Conservation (phyloP, 2,797 vertebrate genomes). For the Pipistrellus nathusii region DNA sequence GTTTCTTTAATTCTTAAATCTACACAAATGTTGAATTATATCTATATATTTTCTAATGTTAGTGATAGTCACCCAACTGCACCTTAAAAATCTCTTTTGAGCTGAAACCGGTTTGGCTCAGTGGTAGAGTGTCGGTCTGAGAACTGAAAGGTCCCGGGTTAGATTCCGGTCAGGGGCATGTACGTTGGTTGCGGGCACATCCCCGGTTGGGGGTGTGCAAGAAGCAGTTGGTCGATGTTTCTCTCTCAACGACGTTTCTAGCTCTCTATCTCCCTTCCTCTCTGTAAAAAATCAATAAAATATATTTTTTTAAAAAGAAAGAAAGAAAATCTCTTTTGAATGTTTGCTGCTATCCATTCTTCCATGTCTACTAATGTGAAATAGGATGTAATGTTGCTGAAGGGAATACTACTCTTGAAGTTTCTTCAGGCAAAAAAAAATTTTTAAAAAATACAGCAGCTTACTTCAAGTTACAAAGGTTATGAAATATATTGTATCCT, state of each 20-base stretch:
- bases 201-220: too few relatives aligned
- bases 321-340: neutral
- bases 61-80: neutral
- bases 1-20: slow-evolving; percentile 10
- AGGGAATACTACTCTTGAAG: neutral
- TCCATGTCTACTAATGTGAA: neutral
- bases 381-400: neutral
- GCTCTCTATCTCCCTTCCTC: too few relatives aligned
- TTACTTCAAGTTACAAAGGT: slow-evolving; percentile 27
- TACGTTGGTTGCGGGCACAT: too few relatives aligned
- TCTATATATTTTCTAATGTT: slow-evolving; percentile 23
- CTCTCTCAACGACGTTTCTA: too few relatives aligned
- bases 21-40: neutral
- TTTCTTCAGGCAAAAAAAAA: neutral
- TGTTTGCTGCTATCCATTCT: neutral
- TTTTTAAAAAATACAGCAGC: neutral
- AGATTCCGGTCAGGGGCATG: too few relatives aligned
- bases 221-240: too few relatives aligned
- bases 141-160: too few relatives aligned
- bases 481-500: neutral
- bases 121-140: too few relatives aligned
- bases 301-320: too few relatives aligned
- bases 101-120: too few relatives aligned
- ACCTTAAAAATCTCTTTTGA: neutral
- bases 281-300: too few relatives aligned